Evolutionary conservation across 2,888 invertebrate genomes (phyloP), one percentile per base, ranked within the genome.

Genomic region (Pomacea canaliculata): DNA sequence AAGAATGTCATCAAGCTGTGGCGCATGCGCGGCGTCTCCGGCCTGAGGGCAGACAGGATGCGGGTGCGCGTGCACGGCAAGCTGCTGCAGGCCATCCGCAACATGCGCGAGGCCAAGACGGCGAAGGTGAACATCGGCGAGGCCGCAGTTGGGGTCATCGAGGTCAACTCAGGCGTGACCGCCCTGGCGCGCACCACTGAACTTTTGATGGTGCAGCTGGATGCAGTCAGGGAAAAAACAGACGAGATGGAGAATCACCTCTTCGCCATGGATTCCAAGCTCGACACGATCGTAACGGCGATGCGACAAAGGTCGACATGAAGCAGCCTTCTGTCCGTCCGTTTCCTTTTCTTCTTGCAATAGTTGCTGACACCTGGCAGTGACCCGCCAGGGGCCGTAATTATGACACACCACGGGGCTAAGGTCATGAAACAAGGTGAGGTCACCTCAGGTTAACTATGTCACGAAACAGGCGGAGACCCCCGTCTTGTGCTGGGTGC

Each of bases 1-100:
- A 87, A 87, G 77, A 79, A 83, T 62, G 84, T 84, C n/a, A 76
- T 87, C 12, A 77, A 81, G 68, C 74, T 87, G 16, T 86, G 86
- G 87, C 63, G 63, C 63, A 63, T 63, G 63, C 79, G 79, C n/a
- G 80, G 83, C n/a, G 70, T 7, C 16, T n/a, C 70, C 23, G 79
- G 12, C 67, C 75, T 46, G 68, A 9, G 37, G 48, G 27, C 19
- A 7, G 79, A 79, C 49, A 73, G 71, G 60, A 71, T 67, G 27
- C 74, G 84, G 51, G 80, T 83, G 19, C 79, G 77, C 51, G 76
- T 82, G 23, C 84, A 85, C 56, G 84, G 86, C 12, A 87, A 86
- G 72, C 78, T 86, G 59, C 77, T 86, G 19, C 83, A 84, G 67
- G 81, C 85, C 13, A 82, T 85, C 66, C 78, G 83, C 63, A 63